These are phyloP conservation scores for Aphelenchoides fujianensis DNA, from an alignment of 1,140 invertebrate genomes.

Conservation along the genomic window DNA sequence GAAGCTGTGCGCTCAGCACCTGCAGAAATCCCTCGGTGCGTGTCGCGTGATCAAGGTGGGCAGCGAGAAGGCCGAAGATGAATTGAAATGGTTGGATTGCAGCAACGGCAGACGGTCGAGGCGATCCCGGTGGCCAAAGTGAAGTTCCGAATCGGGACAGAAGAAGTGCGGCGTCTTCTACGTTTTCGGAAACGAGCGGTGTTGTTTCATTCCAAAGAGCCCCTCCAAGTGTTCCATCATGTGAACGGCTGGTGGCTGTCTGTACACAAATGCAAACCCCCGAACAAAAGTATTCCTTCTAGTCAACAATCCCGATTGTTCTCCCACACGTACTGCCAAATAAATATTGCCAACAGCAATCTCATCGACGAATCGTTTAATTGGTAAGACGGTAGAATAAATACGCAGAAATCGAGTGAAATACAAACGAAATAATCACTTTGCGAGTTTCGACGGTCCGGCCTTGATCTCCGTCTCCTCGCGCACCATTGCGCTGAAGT, in stretches of 20 bases:
- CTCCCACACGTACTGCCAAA: constrained; percentile 1
- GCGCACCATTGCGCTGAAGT: constrained; percentile 41
- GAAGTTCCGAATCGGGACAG: constrained; percentile 42
- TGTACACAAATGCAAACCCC: neutral
- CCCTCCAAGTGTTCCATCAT: constrained; percentile 58
- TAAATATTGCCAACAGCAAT: neutral
- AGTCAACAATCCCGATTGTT: too few species aligned
- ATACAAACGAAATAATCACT: neutral
- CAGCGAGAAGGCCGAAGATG: constrained; percentile 10
- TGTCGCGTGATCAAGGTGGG: constrained; percentile 53
- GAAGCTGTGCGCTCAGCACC: constrained; percentile 54
- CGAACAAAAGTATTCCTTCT: too few species aligned
- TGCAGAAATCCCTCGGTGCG: constrained; percentile 54
- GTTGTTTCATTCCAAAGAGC: constrained; percentile 60
- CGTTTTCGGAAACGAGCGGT: constrained; percentile 56
- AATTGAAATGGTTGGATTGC: constrained; percentile 41
- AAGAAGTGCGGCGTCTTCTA: constrained; percentile 52
- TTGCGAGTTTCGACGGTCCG: neutral
- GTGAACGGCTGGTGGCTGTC: too few species aligned
- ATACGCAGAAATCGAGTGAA: neutral
- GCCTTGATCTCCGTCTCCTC: constrained; percentile 27
- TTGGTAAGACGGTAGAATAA: too few species aligned
- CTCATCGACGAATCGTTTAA: neutral
- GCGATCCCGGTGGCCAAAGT: constrained; percentile 60
- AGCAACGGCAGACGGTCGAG: constrained; percentile 57